phyloP scores from a whole-genome alignment of 2,113 vertebrate species.

The Burhinus bistriatus region DNA sequence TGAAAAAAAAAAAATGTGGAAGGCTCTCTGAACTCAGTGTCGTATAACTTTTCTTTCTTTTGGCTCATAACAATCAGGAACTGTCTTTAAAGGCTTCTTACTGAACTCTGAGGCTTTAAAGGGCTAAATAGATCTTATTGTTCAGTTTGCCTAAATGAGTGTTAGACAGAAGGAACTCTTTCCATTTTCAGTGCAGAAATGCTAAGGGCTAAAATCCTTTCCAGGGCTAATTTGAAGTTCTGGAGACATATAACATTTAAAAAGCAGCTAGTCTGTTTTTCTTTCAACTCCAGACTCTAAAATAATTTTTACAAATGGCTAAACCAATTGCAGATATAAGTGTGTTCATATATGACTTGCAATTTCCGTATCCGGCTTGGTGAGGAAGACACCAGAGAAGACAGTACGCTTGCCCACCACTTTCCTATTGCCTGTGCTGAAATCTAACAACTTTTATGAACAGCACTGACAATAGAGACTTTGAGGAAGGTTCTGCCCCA shows the following conservation, averaged over 20 bases:
- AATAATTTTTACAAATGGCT: not conserved
- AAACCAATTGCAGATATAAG: not conserved
- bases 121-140: conserved; percentile 35
- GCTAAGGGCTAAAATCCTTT: conserved; percentile 56
- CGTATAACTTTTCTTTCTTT: not conserved
- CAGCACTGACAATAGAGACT: not conserved
- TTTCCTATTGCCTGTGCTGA: not conserved
- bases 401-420: not conserved
- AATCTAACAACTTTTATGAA: not conserved
- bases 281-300: not conserved
- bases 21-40: not conserved
- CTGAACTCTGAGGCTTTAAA: conserved; percentile 21
- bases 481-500: not conserved
- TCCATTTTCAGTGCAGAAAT: not conserved
- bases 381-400: not conserved
- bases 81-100: conserved; percentile 10
- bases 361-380: not conserved
- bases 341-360: not conserved
- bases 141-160: not conserved
- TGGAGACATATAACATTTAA: not conserved
- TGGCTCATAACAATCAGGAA: not conserved
- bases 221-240: conserved; percentile 10
- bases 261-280: not conserved
- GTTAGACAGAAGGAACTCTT: not conserved
- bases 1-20: not conserved